These are phyloP conservation scores for Phalangium opilio DNA, from an alignment of 2,888 invertebrate genomes.

Conservation along the genomic window DNA sequence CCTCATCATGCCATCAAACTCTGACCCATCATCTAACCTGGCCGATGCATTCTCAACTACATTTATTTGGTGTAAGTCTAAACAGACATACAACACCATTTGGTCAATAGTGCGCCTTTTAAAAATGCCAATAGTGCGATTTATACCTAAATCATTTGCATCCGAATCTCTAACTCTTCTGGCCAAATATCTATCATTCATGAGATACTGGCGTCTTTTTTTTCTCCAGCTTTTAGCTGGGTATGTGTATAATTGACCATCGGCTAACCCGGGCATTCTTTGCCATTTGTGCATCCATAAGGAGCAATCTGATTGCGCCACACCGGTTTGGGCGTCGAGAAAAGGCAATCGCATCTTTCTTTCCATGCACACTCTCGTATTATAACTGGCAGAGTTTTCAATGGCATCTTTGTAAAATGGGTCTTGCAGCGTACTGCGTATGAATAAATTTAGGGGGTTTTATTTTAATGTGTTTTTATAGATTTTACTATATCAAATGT, in stretches of 20 bases:
- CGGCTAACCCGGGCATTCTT: slow-evolving; percentile 65
- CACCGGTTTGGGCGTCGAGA: slow-evolving; percentile 66
- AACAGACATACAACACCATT: neutral
- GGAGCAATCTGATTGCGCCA: slow-evolving; percentile 86
- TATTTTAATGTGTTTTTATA: no score
- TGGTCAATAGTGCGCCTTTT: no score
- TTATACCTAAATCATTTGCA: slow-evolving; percentile 29
- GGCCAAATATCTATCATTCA: slow-evolving; percentile 39
- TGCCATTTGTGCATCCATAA: slow-evolving; percentile 72
- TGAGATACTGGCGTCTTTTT: slow-evolving; percentile 68
- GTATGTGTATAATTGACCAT: slow-evolving; percentile 86
- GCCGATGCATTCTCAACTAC: slow-evolving; percentile 42
- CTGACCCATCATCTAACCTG: slow-evolving; percentile 21
- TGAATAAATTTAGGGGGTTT: neutral
- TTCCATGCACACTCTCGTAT: slow-evolving; percentile 78
- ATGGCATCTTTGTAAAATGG: slow-evolving; percentile 67
- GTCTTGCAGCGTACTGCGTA: slow-evolving; percentile 14
- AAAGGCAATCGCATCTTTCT: slow-evolving; percentile 84
- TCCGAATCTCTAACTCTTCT: slow-evolving; percentile 32
- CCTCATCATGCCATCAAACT: slow-evolving; percentile 57
- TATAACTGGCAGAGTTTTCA: slow-evolving; percentile 83
- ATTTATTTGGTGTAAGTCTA: slow-evolving; percentile 36
- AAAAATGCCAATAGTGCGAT: no score
- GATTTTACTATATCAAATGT: no score
- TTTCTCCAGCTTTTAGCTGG: slow-evolving; percentile 78